Evolutionary conservation across 2,113 vertebrate genomes (phyloP).

Genomic region (Aix galericulata): DNA sequence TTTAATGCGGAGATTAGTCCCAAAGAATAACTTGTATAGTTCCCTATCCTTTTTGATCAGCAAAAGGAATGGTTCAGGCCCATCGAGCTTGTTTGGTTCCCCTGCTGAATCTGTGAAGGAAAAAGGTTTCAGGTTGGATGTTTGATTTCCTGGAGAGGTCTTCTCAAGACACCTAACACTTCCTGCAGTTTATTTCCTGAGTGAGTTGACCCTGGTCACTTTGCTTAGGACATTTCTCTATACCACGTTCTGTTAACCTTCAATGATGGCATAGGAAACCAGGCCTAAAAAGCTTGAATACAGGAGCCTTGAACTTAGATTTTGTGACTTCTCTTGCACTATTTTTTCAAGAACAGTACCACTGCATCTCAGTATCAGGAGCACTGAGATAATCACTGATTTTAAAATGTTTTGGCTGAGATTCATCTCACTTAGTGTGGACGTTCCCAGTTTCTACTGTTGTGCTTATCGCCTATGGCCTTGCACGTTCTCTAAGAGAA

Average conservation of each 20-base stretch:
- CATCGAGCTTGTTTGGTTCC: background rate
- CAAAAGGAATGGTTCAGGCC: accelerated
- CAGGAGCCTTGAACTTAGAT: background rate
- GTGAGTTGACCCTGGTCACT: background rate
- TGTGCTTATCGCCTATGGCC: background rate
- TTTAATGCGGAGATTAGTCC: background rate
- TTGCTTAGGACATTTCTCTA: background rate
- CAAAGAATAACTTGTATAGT: background rate
- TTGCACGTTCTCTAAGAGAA: background rate
- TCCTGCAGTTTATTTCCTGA: background rate
- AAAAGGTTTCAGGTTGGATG: background rate
- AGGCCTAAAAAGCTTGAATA: too few species aligned
- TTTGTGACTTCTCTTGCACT: background rate
- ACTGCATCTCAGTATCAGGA: background rate
- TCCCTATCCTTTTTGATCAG: background rate
- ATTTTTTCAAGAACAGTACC: background rate
- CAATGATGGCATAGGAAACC: background rate
- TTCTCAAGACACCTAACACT: background rate
- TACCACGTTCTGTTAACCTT: background rate
- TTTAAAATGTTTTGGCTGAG: background rate
- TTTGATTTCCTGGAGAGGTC: background rate
- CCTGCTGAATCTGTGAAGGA: background rate
- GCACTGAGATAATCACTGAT: background rate
- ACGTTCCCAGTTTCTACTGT: background rate
- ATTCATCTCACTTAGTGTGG: background rate